Percentiles rank a stretch among this genome's conserved stretches.
Conservation (phyloP, 2,888 invertebrate genomes). For the Hecatera dysodea region DNA sequence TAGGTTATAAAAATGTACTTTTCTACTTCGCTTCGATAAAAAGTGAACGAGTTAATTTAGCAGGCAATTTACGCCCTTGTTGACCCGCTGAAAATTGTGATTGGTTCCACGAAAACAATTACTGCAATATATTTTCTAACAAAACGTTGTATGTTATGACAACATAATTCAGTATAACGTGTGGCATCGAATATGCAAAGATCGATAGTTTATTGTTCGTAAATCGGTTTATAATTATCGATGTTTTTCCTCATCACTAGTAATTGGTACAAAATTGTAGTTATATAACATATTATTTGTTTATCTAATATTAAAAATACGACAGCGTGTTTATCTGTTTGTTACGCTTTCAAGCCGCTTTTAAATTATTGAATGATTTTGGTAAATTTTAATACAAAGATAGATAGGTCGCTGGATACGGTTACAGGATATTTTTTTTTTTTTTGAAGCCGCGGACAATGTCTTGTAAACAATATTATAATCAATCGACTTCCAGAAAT, state of each 20-base stretch:
- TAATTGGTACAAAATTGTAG: no score
- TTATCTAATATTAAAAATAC: no score
- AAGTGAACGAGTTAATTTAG: slow-evolving; percentile 25
- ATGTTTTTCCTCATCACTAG: slow-evolving; percentile 3
- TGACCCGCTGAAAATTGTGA: slow-evolving; percentile 34
- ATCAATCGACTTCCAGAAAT: no score
- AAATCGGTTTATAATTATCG: slow-evolving; percentile 7
- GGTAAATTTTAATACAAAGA: no score
- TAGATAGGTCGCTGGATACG: no score
- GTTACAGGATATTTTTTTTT: no score
- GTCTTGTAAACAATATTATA: no score
- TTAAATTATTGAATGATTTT: no score
- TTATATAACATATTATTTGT: no score
- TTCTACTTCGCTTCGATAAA: background rate
- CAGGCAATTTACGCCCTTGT: slow-evolving; percentile 36
- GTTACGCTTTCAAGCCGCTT: no score
- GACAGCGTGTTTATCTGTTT: no score
- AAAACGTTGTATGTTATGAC: slow-evolving; percentile 29
- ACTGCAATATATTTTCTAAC: slow-evolving; percentile 40
- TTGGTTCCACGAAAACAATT: slow-evolving; percentile 55
- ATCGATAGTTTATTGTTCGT: slow-evolving; percentile 27
- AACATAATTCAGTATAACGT: slow-evolving; percentile 34
- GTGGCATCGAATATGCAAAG: slow-evolving; percentile 26
- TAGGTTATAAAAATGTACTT: background rate
- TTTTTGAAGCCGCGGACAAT: no score